A percentile compares a stretch with the other conserved stretches of the same genome.
These are phyloP conservation scores for Sebastiscus tertius DNA, from an alignment of 2,797 vertebrate species.

Conservation along the genomic window DNA sequence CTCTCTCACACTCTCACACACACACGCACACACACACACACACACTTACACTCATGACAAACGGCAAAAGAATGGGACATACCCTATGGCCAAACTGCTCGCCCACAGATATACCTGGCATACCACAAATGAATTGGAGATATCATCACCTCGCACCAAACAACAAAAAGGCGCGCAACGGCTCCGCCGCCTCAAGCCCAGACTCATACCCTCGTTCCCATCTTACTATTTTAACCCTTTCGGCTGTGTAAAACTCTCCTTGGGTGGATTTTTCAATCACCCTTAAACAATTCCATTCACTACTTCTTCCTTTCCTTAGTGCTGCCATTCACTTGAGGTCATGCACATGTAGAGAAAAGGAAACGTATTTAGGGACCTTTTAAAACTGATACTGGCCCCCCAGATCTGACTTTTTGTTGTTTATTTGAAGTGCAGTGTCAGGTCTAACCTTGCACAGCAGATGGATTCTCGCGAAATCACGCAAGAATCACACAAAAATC, in stretches of 20 bases:
- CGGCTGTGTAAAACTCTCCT: background rate
- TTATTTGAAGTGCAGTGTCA: background rate
- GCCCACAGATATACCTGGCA: slow-evolving; percentile 47
- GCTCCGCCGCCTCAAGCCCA: slow-evolving; percentile 42
- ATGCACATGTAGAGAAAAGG: background rate
- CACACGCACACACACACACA: background rate
- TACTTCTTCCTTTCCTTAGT: background rate
- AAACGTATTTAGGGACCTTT: background rate
- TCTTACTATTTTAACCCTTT: slow-evolving; percentile 12
- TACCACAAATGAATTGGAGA: slow-evolving; percentile 49
- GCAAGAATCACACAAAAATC: background rate
- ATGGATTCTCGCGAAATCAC: background rate
- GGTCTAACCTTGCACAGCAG: background rate
- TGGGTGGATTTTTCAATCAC: background rate
- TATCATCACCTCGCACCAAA: slow-evolving; percentile 43
- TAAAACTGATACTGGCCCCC: background rate
- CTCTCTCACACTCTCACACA: slow-evolving; percentile 16
- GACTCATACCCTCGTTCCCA: slow-evolving; percentile 32
- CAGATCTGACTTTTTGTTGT: background rate
- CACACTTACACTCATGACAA: slow-evolving; percentile 35
- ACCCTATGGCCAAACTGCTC: slow-evolving; percentile 44
- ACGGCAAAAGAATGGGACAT: slow-evolving; percentile 51
- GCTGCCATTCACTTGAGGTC: background rate
- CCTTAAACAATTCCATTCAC: background rate
- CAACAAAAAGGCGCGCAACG: background rate